phyloP scores from a whole-genome alignment of 2,113 vertebrate genomes.

The Aptenodytes patagonicus region DNA sequence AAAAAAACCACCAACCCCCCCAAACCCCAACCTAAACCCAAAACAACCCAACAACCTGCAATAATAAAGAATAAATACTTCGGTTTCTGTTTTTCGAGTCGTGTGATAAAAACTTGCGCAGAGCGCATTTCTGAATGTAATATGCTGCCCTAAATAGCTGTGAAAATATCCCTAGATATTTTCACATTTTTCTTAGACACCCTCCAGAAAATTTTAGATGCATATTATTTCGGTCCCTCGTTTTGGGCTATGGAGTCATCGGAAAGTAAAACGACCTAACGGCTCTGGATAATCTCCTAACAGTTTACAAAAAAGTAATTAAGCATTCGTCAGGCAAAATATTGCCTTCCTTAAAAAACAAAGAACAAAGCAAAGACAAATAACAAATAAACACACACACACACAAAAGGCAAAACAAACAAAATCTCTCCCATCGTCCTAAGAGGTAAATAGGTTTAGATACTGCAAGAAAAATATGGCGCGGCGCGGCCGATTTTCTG shows the following conservation, averaged over 20 bases:
- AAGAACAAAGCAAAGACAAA: neutral
- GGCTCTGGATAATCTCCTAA: neutral
- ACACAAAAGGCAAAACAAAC: neutral
- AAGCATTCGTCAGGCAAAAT: neutral
- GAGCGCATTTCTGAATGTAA: neutral
- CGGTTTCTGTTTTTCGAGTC: neutral
- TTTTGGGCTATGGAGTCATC: neutral
- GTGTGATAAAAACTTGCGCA: fast-evolving
- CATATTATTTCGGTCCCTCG: neutral
- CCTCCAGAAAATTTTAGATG: neutral
- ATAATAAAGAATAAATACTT: neutral
- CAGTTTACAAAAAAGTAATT: neutral
- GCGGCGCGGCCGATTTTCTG: neutral
- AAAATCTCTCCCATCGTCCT: neutral
- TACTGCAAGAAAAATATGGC: neutral
- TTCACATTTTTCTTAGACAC: neutral
- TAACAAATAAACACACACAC: neutral
- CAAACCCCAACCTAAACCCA: neutral
- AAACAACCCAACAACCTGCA: no score
- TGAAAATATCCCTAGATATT: neutral
- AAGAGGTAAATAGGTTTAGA: neutral
- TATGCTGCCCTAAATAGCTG: neutral
- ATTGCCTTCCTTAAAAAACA: neutral
- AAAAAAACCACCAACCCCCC: neutral
- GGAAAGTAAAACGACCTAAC: neutral